Conservation (phyloP, 2,113 vertebrate genomes). For the Ahaetulla prasina region DNA sequence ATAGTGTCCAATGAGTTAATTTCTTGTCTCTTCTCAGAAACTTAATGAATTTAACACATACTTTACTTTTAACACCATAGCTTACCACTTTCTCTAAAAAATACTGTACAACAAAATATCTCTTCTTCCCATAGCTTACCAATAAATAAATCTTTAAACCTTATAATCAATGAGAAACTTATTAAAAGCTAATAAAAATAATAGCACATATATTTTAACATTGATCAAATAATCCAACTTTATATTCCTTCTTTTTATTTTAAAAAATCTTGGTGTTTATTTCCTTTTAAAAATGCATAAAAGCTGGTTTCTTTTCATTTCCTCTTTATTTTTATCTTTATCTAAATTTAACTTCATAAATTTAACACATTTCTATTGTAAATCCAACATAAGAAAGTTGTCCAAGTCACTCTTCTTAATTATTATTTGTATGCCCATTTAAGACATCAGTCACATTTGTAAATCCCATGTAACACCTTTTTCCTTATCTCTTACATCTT, state of each 20-base stretch:
- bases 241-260: background rate
- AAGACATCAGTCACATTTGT: background rate
- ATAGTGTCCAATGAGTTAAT: too few species aligned
- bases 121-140: background rate
- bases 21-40: too few species aligned
- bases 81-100: too few species aligned
- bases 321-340: background rate
- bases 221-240: background rate
- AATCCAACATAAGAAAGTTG: background rate
- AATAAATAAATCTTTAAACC: background rate
- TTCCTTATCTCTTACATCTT: background rate
- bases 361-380: background rate
- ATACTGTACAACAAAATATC: too few species aligned
- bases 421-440: background rate
- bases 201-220: background rate
- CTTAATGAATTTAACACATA: too few species aligned
- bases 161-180: background rate
- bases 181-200: background rate
- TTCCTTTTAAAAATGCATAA: background rate
- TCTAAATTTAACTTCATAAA: background rate
- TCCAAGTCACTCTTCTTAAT: background rate
- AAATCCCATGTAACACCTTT: background rate
- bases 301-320: background rate
- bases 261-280: background rate
- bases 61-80: too few species aligned